phyloP scores from a whole-genome alignment of 2,113 vertebrate species.

The Notothenia rossii region DNA sequence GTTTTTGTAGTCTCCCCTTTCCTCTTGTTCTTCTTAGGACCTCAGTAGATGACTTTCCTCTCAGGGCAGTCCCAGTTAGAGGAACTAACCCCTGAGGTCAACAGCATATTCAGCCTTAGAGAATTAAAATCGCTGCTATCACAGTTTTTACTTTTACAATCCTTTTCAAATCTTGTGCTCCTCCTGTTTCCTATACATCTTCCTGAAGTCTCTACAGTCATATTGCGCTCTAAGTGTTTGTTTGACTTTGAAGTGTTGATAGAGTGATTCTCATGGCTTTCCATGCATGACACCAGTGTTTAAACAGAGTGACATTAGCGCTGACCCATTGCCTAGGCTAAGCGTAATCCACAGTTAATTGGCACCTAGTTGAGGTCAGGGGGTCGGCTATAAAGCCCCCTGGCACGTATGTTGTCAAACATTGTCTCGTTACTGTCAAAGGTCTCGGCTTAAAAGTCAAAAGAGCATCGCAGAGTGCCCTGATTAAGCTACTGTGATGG shows the following conservation, averaged over 20 bases:
- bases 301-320: constrained; percentile 76
- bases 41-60: constrained; percentile 30
- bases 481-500: constrained; percentile 54
- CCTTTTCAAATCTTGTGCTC: background rate
- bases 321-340: constrained; percentile 79
- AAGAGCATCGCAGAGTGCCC: constrained; percentile 73
- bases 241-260: background rate
- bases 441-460: constrained; percentile 73
- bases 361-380: constrained; percentile 80
- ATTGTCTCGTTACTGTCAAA: constrained; percentile 78
- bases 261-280: constrained; percentile 52
- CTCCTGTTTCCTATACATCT: background rate
- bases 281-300: constrained; percentile 59
- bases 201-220: background rate
- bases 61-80: constrained; percentile 16
- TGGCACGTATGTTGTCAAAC: constrained; percentile 83
- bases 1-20: background rate
- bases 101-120: constrained; percentile 28
- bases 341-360: constrained; percentile 86
- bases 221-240: background rate
- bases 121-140: constrained; percentile 19
- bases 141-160: background rate
- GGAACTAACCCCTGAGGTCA: constrained; percentile 42
- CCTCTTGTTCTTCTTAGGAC: background rate
- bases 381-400: constrained; percentile 66